Conservation (phyloP, 2,113 vertebrate genomes). For the Rhineura floridana region DNA sequence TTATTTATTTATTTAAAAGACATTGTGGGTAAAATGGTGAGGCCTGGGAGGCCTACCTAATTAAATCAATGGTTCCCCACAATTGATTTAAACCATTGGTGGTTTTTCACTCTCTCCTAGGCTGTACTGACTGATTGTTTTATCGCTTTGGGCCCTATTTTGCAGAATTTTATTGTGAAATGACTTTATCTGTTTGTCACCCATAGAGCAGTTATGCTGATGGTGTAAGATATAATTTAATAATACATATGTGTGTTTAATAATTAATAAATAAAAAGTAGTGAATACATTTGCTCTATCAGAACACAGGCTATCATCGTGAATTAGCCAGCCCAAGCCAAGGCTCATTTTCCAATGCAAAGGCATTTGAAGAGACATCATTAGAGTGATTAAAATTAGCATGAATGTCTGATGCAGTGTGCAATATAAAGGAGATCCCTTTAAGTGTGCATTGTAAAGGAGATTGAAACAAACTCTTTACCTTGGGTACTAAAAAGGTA, state of each 20-base stretch:
- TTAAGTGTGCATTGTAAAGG: neutral
- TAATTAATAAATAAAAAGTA: neutral
- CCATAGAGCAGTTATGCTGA: neutral
- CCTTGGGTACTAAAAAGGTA: neutral
- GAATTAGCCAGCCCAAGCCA: neutral
- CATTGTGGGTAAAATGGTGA: no score
- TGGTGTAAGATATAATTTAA: neutral
- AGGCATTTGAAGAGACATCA: neutral
- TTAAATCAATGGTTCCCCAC: no score
- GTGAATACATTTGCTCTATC: neutral
- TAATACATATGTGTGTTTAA: neutral
- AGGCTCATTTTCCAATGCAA: neutral
- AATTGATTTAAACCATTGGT: no score
- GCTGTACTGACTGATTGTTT: no score
- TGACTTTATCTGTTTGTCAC: no score
- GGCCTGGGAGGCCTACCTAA: no score
- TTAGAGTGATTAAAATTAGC: neutral
- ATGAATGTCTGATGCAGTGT: no score
- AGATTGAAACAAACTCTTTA: neutral
- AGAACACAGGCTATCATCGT: neutral
- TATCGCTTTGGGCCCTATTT: no score
- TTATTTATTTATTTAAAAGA: no score
- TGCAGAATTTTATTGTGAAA: no score
- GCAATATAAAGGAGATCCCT: neutral
- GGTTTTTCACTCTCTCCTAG: no score